Evolutionary conservation across 2,113 vertebrate genomes (phyloP).

Genomic region (Raphicerus campestris): DNA sequence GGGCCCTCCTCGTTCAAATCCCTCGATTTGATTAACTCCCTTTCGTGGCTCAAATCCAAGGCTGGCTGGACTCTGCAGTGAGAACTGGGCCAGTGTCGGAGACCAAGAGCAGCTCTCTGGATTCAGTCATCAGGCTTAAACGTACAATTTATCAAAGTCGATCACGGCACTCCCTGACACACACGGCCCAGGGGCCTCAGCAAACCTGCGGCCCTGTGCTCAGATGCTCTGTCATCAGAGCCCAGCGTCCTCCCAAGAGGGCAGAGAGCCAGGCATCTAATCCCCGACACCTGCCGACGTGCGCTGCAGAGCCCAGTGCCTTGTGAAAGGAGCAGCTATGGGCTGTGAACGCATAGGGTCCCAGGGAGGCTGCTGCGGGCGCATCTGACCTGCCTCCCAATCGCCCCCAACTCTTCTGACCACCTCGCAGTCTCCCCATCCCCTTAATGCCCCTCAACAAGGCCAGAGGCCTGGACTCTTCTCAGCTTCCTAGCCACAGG

Average conservation of each 20-base stretch:
- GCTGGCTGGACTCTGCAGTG: background rate
- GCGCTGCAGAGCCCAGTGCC: background rate
- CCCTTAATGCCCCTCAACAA: background rate
- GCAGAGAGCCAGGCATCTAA: background rate
- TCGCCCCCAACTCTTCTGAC: background rate
- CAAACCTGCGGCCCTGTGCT: background rate
- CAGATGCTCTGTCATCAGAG: background rate
- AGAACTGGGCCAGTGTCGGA: background rate
- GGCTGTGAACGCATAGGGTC: background rate
- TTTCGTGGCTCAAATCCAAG: background rate
- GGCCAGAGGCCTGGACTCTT: background rate
- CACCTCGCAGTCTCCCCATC: fast-evolving
- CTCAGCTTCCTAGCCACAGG: background rate
- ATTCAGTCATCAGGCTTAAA: background rate
- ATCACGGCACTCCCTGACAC: fast-evolving
- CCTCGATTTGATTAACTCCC: background rate
- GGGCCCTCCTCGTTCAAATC: background rate
- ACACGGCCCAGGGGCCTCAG: background rate
- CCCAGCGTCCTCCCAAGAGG: background rate
- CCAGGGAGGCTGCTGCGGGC: background rate
- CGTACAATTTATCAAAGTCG: background rate
- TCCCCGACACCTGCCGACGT: background rate
- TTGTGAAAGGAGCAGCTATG: background rate
- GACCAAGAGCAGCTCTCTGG: background rate
- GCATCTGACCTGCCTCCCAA: background rate